Base-by-base conservation (phyloP, 2,113 vertebrate genomes). In the Rhombomys opimus region DNA sequence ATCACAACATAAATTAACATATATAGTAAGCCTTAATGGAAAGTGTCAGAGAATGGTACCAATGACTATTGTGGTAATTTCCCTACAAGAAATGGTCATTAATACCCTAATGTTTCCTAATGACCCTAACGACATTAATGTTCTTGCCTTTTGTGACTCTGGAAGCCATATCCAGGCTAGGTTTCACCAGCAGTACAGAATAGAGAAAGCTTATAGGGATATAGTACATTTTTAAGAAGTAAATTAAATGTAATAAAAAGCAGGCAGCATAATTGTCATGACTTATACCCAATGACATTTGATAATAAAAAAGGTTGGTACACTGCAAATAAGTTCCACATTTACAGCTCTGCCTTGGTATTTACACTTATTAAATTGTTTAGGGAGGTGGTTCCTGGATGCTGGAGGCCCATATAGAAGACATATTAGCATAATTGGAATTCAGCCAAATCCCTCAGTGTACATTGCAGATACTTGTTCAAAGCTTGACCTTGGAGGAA, bases 291-390 rank as follows among this genome's bases (percentile, higher is more conserved):
- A 93, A 94, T 96, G 93, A 72, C 91, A 96, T 87, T 98, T 97
- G 91, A 97, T 94, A 96, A 95, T 96, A 97, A 96, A 63, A 46
- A 80, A 95, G 86, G 89, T 90, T 97, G 96, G 97, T 96, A 95
- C 70, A 95, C 98, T n/a, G 95, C 93, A 98, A 98, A 98, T 94
- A 98, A 97, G 93, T 96, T 93, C 97, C 92, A 97, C 97, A 96
- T 98, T 98, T 98, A 95, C 92, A 97, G 96, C 95, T 93, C 92
- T 97, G 93, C 76, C 52, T 91, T 91, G 94, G 90, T 97, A 81
- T 38, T 95, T 98, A 95, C 89, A 95, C 57, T 95, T 90, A 95
- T 20, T 95, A 75, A 88, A 91, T 80, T 97, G 94, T 90, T 97
- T 92, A 92, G 93, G 96, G 96, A 97, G 63, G 95, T 54, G 93